Evolutionary conservation across 2,113 vertebrate species (phyloP).

Genomic region (Martes martes): DNA sequence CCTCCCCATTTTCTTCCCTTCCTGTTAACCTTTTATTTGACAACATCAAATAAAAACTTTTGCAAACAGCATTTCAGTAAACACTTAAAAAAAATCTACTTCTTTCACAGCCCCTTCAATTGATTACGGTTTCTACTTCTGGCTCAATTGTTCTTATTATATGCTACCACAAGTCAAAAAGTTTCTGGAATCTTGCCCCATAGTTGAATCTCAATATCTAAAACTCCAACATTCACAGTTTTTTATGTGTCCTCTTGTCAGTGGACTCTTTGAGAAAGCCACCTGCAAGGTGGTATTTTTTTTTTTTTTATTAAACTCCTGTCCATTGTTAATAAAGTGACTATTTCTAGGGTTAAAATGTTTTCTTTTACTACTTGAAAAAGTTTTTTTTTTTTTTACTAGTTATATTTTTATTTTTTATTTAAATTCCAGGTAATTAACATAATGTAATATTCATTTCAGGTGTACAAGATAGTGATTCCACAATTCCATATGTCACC

Average conservation of each 20-base stretch:
- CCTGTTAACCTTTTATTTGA: neutral
- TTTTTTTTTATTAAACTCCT: neutral
- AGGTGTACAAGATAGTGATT: neutral
- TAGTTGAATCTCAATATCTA: neutral
- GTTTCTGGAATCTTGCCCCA: neutral
- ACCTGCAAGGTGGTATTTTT: neutral
- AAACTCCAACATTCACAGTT: neutral
- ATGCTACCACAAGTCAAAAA: neutral
- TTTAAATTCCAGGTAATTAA: neutral
- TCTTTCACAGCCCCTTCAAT: neutral
- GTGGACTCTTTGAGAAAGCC: neutral
- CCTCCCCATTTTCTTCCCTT: neutral
- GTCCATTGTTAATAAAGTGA: neutral
- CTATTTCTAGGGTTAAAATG: neutral
- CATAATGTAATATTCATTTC: neutral
- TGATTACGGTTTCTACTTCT: neutral
- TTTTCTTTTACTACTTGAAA: neutral
- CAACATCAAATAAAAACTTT: neutral
- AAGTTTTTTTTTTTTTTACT: neutral
- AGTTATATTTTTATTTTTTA: neutral
- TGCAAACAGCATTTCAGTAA: neutral
- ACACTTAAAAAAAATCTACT: neutral
- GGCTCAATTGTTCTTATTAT: neutral
- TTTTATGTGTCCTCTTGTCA: neutral
- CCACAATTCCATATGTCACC: neutral